A percentile compares a stretch with the other conserved stretches of the same genome.
phyloP scores from a whole-genome alignment of 1,140 invertebrate species.

The Trichoplusia ni region DNA sequence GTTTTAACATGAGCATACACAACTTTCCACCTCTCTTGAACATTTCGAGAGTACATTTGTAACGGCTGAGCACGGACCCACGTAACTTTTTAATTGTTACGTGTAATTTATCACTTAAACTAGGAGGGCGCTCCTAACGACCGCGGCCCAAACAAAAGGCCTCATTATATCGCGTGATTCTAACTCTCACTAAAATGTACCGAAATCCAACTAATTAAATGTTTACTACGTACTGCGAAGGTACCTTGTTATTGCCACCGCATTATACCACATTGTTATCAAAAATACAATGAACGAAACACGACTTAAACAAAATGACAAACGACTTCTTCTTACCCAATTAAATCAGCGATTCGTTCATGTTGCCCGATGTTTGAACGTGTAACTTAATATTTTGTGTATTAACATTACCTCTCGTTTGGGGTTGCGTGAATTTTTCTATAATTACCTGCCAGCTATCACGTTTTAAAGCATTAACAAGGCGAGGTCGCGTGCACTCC shows the following conservation, averaged over 20 bases:
- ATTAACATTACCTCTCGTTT: background rate
- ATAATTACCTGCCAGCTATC: conserved; percentile 24
- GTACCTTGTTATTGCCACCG: conserved; percentile 42
- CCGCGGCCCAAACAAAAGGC: conserved; percentile 52
- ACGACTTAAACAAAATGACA: conserved; percentile 17
- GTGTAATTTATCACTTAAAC: conserved; percentile 56
- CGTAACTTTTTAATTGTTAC: conserved; percentile 46
- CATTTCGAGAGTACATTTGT: conserved; percentile 25
- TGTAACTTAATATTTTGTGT: background rate
- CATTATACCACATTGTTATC: conserved; percentile 11
- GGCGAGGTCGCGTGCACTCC: conserved; percentile 11
- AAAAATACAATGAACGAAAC: conserved; percentile 15
- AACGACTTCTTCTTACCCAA: conserved; percentile 19
- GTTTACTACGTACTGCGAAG: conserved; percentile 45
- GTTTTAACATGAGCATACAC: conserved; percentile 5
- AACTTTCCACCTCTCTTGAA: conserved; percentile 11
- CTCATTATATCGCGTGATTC: conserved; percentile 56
- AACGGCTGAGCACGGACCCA: conserved; percentile 19
- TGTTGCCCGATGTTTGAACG: conserved; percentile 6
- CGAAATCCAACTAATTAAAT: conserved; percentile 59
- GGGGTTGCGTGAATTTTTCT: conserved; percentile 20
- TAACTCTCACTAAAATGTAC: conserved; percentile 59
- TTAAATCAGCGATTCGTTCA: conserved; percentile 10
- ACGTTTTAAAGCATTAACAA: conserved; percentile 14
- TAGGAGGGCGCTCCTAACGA: conserved; percentile 33